A percentile compares a stretch with the other conserved stretches of the same genome.
phyloP scores from a whole-genome alignment of 1,140 invertebrate species.

The Olivierus martensii region DNA sequence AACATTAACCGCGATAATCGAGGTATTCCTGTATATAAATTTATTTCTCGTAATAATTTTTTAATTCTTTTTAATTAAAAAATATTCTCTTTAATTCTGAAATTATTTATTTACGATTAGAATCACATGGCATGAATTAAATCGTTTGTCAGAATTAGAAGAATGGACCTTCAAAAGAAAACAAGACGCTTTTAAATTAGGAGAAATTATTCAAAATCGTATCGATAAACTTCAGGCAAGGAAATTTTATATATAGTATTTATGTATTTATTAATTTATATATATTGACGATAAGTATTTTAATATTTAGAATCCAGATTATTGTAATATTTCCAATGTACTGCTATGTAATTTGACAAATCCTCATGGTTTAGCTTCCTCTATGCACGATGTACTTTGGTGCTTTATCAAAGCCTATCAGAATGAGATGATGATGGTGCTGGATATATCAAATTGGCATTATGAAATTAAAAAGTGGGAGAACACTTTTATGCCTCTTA shows the following conservation, averaged over 20 bases:
- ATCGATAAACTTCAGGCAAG: slow-evolving; percentile 45
- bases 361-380: slow-evolving; percentile 16
- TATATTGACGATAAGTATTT: not conserved
- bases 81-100: no score
- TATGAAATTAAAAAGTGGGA: slow-evolving; percentile 11
- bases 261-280: not conserved
- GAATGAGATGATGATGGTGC: slow-evolving; percentile 1
- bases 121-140: not conserved
- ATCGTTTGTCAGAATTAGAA: not conserved
- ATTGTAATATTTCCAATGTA: slow-evolving; percentile 3
- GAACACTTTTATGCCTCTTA: slow-evolving; percentile 5
- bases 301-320: slow-evolving; percentile 9
- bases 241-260: no score
- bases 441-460: slow-evolving; percentile 8
- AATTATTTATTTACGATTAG: not conserved
- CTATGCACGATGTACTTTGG: slow-evolving; percentile 17
- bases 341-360: slow-evolving; percentile 13
- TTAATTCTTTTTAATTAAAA: not conserved
- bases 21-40: no score
- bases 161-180: slow-evolving; percentile 41
- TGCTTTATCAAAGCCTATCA: slow-evolving; percentile 15
- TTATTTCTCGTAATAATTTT: no score
- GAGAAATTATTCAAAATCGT: slow-evolving; percentile 65
- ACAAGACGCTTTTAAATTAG: slow-evolving; percentile 57
- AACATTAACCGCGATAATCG: no score